Evolutionary conservation across 2,888 invertebrate species (phyloP).

Genomic region (Eupithecia exiguata): DNA sequence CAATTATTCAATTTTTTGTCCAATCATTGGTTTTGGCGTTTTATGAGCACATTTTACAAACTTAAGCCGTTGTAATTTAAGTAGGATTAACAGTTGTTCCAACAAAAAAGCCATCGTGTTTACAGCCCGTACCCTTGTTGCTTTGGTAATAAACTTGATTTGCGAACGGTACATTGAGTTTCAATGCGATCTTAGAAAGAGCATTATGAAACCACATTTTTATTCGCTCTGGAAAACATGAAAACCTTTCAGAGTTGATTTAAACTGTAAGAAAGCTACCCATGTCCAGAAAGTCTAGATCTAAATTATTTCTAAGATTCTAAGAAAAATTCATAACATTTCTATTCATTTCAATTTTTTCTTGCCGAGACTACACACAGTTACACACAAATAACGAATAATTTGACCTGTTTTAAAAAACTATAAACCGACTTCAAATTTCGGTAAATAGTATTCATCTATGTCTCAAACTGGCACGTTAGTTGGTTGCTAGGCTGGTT

Average conservation of each 20-base stretch:
- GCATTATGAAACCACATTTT: conserved; percentile 3
- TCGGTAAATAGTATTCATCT: no score
- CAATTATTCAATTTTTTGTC: no score
- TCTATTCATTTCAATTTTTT: background rate
- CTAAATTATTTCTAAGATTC: background rate
- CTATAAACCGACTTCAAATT: no score
- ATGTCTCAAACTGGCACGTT: no score
- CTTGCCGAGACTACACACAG: background rate
- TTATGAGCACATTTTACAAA: background rate
- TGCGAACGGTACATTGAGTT: conserved; percentile 1
- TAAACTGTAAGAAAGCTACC: background rate
- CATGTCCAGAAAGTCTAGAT: background rate
- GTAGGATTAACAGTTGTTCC: background rate
- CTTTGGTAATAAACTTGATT: background rate
- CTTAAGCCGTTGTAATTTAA: background rate
- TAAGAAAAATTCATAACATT: background rate
- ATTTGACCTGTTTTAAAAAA: no score
- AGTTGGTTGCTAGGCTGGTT: no score
- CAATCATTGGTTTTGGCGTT: background rate
- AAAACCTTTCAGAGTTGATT: background rate
- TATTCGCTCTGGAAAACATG: background rate
- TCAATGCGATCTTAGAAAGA: background rate
- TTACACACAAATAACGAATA: no score
- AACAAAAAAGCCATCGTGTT: background rate
- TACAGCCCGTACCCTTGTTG: background rate